phyloP scores from a whole-genome alignment of 2,888 invertebrate genomes.

The Tetranychus truncatus region DNA sequence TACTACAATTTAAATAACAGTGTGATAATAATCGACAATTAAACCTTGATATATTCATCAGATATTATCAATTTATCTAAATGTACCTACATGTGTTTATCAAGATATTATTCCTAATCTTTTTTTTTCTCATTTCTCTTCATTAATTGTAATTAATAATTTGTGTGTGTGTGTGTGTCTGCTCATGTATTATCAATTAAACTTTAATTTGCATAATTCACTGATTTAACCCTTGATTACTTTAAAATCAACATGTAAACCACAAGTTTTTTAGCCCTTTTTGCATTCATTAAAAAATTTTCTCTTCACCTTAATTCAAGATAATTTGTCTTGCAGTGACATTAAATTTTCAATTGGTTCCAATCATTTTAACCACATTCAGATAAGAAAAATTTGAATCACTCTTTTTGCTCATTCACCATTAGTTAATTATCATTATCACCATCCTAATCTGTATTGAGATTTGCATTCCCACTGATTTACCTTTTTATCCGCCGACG shows the following conservation, averaged over 20 bases:
- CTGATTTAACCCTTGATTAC: not conserved
- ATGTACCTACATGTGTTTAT: constrained; percentile 1
- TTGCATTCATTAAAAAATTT: no score
- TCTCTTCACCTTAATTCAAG: no score
- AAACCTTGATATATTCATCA: not conserved
- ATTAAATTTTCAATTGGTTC: not conserved
- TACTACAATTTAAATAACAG: not conserved
- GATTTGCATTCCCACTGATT: not conserved
- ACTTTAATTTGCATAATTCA: not conserved
- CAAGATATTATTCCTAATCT: not conserved
- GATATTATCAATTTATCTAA: not conserved
- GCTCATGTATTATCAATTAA: not conserved
- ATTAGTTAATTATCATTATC: not conserved
- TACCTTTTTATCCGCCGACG: constrained; percentile 3
- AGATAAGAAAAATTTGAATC: not conserved
- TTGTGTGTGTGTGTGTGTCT: not conserved
- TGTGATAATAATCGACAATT: not conserved
- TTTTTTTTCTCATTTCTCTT: not conserved
- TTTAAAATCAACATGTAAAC: not conserved
- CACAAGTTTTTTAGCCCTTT: not conserved
- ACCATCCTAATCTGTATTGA: not conserved
- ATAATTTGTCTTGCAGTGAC: no score
- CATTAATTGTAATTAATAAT: not conserved
- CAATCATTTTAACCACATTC: not conserved
- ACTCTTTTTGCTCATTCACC: constrained; percentile 5